Base-by-base conservation (phyloP, 2,888 invertebrate genomes). In the Amiota communis region DNA sequence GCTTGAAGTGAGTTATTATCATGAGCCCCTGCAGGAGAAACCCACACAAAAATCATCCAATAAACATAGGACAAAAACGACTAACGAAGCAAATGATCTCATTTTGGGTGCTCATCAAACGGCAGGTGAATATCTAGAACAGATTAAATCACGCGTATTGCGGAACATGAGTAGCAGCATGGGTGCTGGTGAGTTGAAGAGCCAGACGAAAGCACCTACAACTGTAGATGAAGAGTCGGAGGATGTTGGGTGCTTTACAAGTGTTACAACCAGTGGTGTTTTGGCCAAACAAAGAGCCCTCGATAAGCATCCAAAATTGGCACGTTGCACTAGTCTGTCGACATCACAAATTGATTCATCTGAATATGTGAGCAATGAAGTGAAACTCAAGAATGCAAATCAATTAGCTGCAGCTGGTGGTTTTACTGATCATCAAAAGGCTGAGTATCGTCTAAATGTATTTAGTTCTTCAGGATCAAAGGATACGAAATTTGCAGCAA, bases 231-330 rank as follows among this genome's bases (percentile, higher is more conserved):
- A 90, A 9, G 84, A 85, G 6, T 75, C 76, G 0, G 84, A 78
- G 1, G 90, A 91, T 64, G 81, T 87, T 1, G 94, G 94, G 11
- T 93, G 91, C 76, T 93, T 94, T 73, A 94, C 94, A 13, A 94
- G 94, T 0, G 93, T 94, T 0, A 94, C 94, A 2, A 93, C 94
- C 0, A 94, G 94, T 67, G 94, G 94, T 0, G 93, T 94, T 10
- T 88, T 94, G 77, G 92, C 92, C 77, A 92, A 92, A 6, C 91
- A 92, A 77, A 89, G 88, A n/a, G 89, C 82, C 76, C 23, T 91
- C 86, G 88, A 90, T 73, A 81, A 88, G 0, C 83, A 88, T 73
- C 89, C 89, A 2, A 87, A 88, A 76, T 73, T 89, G 56, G 85
- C 83, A 23, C 90, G 92, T 13, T 92, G 92, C 76, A 92, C 93